Conservation (phyloP, 2,113 vertebrate genomes). For the Clarias batrachus region DNA sequence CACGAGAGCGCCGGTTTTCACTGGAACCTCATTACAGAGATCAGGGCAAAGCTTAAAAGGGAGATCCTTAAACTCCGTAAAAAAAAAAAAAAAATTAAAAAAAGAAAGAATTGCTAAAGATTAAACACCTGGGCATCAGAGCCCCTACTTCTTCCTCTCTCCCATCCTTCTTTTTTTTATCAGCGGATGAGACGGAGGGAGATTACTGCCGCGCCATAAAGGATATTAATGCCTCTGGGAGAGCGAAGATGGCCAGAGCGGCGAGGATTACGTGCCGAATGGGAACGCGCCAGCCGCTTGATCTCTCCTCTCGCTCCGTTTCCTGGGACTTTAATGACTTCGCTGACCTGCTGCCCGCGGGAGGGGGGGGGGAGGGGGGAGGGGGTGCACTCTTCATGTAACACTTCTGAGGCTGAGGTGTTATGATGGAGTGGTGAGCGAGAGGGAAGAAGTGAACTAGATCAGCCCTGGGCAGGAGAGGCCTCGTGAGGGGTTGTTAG, state of each 20-base stretch:
- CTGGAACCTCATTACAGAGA: slow-evolving; percentile 35
- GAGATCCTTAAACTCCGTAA: slow-evolving; percentile 38
- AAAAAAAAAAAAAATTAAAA: not conserved
- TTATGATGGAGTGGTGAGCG: slow-evolving; percentile 41
- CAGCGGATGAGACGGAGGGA: slow-evolving; percentile 28
- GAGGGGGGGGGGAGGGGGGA: not conserved
- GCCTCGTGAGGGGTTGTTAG: slow-evolving; percentile 23
- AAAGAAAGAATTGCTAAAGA: slow-evolving; percentile 19
- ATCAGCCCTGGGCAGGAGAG: slow-evolving; percentile 37
- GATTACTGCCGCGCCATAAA: slow-evolving; percentile 44
- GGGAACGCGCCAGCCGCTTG: slow-evolving; percentile 28
- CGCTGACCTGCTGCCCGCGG: slow-evolving; percentile 21
- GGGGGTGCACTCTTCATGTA: slow-evolving; percentile 41
- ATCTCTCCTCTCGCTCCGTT: slow-evolving; percentile 41
- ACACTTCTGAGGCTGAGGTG: slow-evolving; percentile 44
- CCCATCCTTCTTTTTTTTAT: slow-evolving; percentile 41
- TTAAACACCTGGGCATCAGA: slow-evolving; percentile 41
- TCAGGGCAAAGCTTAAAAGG: slow-evolving; percentile 43
- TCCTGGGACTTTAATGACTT: slow-evolving; percentile 54
- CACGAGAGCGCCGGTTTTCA: not conserved
- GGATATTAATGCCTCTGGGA: slow-evolving; percentile 56
- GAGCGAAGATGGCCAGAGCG: slow-evolving; percentile 41
- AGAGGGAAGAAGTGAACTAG: not conserved
- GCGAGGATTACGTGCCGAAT: slow-evolving; percentile 52
- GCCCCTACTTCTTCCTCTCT: slow-evolving; percentile 26